phyloP scores from a whole-genome alignment of 35 echinoderm and acorn worm genomes.

The Patiria miniata region DNA sequence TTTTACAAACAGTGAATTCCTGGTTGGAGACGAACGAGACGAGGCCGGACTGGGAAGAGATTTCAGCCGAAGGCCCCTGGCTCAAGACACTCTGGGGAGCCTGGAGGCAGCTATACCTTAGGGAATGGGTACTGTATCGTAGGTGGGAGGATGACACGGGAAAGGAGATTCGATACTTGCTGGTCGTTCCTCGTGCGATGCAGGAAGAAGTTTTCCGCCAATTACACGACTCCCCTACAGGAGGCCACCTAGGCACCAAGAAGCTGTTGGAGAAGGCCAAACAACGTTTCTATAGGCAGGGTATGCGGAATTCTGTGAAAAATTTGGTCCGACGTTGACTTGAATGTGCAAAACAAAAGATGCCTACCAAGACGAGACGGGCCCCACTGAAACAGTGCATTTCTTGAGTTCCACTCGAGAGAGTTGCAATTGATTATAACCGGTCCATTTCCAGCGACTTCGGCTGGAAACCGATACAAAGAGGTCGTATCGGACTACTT shows the following conservation, averaged over 20 bases:
- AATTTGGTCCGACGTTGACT: conserved; percentile 4
- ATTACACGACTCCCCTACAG: neutral
- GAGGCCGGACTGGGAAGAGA: neutral
- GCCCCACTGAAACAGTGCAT: conserved; percentile 29
- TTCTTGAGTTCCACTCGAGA: conserved; percentile 1
- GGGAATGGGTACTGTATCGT: neutral
- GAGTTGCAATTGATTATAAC: conserved; percentile 45
- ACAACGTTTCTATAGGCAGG: conserved; percentile 30
- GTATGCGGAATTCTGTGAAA: neutral
- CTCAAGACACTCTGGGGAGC: conserved; percentile 17
- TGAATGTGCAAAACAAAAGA: conserved; percentile 26
- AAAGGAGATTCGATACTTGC: neutral
- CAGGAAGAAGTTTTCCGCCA: conserved; percentile 26
- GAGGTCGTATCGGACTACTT: conserved; percentile 30
- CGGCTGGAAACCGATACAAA: conserved; percentile 16
- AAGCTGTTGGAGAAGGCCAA: conserved; percentile 28
- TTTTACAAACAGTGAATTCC: neutral
- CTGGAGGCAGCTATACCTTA: neutral
- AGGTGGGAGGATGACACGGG: conserved; percentile 24
- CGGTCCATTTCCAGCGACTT: conserved; percentile 2
- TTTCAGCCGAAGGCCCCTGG: neutral
- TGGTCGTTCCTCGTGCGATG: conserved; percentile 1
- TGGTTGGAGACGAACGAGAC: conserved; percentile 9
- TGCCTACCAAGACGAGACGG: neutral
- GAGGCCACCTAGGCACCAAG: conserved; percentile 34